Base-by-base conservation (phyloP, 2,113 vertebrate species). In the Sinosuthora webbiana region DNA sequence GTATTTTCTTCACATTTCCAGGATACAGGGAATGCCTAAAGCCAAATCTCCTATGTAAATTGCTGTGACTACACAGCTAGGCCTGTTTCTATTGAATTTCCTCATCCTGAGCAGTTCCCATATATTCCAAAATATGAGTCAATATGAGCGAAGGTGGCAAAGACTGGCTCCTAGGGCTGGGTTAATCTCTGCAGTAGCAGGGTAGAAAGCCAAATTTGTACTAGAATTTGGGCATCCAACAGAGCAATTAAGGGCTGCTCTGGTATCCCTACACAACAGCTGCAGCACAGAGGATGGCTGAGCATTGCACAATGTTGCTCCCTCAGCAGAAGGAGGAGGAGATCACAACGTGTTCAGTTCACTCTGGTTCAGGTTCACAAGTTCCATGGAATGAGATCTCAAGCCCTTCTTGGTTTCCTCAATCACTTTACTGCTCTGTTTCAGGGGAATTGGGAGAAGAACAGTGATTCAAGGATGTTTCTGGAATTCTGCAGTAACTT, bases 401-500 rank as follows among this genome's bases (percentile, higher is more conserved):
- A 55, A 50, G 25, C 17, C 16, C 18, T 85, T 79, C 52, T 62
- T 56, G 35, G n/a, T 85, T 87, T 80, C 42, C 37, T 86, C 37
- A 80, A 10, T 17, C 25, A 13, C 28, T 79, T 83, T 39, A 44
- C 33, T 65, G 45, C 35, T 92, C 37, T 88, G 15, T 42, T 55
- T 74, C 8, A 0, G 10, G 45, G 67, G 35, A 74, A 90, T 0
- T 1, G 2, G 42, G 37, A 74, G 31, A 60, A 31, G 30, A 77
- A 13, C 27, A 4, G 17, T 86, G 76, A 92, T 86, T 92, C 95
- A 94, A 71, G 39, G 68, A 55, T 56, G 25, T 94, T 95, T 86
- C 79, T 63, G 83, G 91, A 96, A 94, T 77, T 86, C 33, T 52
- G 78, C 50, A 42, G 68, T 52, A 80, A 70, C 35, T 31, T 75